Percentiles rank a stretch among this genome's conserved stretches.
These are phyloP conservation scores for Tarsius wallacei DNA, from an alignment of 2,797 vertebrate genomes.

Conservation along the genomic window DNA sequence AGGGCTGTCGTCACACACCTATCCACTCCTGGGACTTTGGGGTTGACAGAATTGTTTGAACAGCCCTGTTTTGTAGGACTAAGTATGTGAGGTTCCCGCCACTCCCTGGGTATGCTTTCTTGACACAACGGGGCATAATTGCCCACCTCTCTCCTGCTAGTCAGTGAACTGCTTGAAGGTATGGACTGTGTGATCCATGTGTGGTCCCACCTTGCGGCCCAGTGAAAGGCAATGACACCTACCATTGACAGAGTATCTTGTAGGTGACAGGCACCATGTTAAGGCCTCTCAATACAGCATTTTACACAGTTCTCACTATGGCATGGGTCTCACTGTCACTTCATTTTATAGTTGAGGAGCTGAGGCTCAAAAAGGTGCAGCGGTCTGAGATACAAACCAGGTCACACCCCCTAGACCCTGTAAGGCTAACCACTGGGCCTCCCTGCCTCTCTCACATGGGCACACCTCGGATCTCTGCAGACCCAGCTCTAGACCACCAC, in stretches of 20 bases:
- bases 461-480: rapidly evolving
- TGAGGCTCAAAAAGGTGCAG: background rate
- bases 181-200: background rate
- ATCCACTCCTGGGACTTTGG: background rate
- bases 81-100: rapidly evolving
- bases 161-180: background rate
- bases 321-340: background rate
- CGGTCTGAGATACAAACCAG: background rate
- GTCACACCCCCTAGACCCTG: background rate
- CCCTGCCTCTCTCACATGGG: background rate
- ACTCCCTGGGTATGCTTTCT: background rate
- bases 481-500: background rate
- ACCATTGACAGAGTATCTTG: rapidly evolving
- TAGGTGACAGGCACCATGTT: background rate
- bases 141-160: background rate
- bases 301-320: background rate
- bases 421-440: background rate
- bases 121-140: rapidly evolving
- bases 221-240: background rate
- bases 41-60: background rate
- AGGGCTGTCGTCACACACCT: background rate
- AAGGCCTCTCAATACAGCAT: background rate
- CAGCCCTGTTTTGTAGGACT: background rate
- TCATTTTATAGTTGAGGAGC: background rate
- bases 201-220: background rate